Base-by-base conservation (phyloP, 2,113 vertebrate species). In the Microtus richardsoni region DNA sequence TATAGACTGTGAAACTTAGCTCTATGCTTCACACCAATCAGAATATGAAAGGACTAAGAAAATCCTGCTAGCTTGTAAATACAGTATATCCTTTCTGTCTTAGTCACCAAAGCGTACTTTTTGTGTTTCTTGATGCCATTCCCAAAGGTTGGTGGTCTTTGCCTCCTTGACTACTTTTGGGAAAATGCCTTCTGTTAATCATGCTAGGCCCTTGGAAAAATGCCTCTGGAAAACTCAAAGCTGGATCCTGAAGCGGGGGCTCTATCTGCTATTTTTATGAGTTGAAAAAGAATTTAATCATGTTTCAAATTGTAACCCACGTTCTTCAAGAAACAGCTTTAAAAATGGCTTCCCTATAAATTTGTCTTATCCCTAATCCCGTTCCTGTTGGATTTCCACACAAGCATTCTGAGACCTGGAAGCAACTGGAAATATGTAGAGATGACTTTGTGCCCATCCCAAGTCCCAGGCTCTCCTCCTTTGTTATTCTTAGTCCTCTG, bases 251-350 rank as follows among this genome's bases (percentile, higher is more conserved):
- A 95, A 86, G 64, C 33, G 30, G 68, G 92, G 66, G 33, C 11
- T 33, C 54, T 60, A 21, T 95, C 95, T 96, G 30, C 75, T 89
- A 60, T 97, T 97, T 95, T 91, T 96, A 87, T 77, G 7, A 75
- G 44, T 64, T 94, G 83, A 95, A 92, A 95, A 79, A 41, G 62
- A 13, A 21, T 91, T 96, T 96, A 70, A 87, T 96, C 93, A 70
- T 89, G 93, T 96, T 97, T 93, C 92, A 98, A 89, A 97, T 88
- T 83, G 96, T 88, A 97, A 95, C 0, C 74, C 82, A 86, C 84
- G 68, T 88, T 95, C 87, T 96, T 93, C 85, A 97, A 97, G 47
- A 91, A 96, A 94, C 36, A 96, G 78, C 96, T 74, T 88, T 97
- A 91, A 86, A 87, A 88, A 88, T 60, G 49, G 49, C 10, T 97